phyloP scores from a whole-genome alignment of 2,797 vertebrate genomes.

The Muscicapa comitata region DNA sequence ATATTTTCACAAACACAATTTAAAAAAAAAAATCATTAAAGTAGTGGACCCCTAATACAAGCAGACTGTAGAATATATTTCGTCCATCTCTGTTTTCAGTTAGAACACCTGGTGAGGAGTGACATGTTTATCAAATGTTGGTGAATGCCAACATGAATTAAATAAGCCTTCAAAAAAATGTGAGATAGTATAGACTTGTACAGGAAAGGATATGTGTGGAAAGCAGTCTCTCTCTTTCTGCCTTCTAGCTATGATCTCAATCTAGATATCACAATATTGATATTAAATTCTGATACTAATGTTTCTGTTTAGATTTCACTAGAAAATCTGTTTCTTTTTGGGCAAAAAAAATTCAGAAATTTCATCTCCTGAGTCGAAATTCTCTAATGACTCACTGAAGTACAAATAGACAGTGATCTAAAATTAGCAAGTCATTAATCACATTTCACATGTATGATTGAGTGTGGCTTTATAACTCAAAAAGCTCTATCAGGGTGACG shows the following conservation, averaged over 20 bases:
- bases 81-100: conserved; percentile 37
- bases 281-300: conserved; percentile 65
- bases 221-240: conserved; percentile 51
- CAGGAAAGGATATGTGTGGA: conserved; percentile 28
- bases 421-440: conserved; percentile 26
- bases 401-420: conserved; percentile 50
- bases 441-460: neutral
- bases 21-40: neutral
- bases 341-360: conserved; percentile 47
- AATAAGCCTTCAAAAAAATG: conserved; percentile 68
- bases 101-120: conserved; percentile 70
- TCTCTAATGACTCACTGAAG: conserved; percentile 33
- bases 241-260: conserved; percentile 49
- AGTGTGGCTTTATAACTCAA: neutral
- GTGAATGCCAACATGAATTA: conserved; percentile 73
- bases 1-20: conserved; percentile 14
- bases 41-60: conserved; percentile 4
- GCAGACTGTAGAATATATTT: conserved; percentile 23
- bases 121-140: conserved; percentile 75
- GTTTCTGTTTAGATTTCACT: conserved; percentile 65
- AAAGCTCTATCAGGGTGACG: neutral
- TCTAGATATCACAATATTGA: conserved; percentile 64
- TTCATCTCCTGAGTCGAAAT: conserved; percentile 39
- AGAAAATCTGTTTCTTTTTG: conserved; percentile 56
- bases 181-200: conserved; percentile 51